These are phyloP conservation scores for Macrotis lagotis DNA, from an alignment of 2,113 vertebrate species.

Conservation along the genomic window DNA sequence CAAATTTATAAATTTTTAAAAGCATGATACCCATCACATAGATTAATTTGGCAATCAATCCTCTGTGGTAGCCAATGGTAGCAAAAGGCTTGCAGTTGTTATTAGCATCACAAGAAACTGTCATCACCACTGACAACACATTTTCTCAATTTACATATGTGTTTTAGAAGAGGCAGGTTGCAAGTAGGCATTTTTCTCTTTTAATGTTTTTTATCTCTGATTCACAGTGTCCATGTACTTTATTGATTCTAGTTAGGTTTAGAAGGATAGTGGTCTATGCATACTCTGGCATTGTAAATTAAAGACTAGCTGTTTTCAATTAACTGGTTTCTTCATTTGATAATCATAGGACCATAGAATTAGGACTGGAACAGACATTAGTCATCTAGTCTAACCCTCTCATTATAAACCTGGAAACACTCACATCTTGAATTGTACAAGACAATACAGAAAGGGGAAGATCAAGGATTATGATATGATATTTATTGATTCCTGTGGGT, in stretches of 20 bases:
- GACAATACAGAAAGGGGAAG: not conserved
- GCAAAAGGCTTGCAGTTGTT: slow-evolving; percentile 66
- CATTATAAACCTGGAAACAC: not conserved
- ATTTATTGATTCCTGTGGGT: not conserved
- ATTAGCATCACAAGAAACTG: slow-evolving; percentile 75
- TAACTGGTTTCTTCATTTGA: slow-evolving; percentile 63
- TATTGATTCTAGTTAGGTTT: slow-evolving; percentile 67
- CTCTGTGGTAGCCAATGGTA: slow-evolving; percentile 35
- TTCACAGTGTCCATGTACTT: slow-evolving; percentile 71
- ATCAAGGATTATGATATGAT: not conserved
- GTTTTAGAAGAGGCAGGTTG: slow-evolving; percentile 12
- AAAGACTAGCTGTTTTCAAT: slow-evolving; percentile 63
- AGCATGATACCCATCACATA: not conserved
- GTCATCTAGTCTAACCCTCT: not conserved
- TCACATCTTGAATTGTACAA: not conserved
- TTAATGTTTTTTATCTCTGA: slow-evolving; percentile 78
- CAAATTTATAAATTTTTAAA: slow-evolving; percentile 3
- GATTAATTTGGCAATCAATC: slow-evolving; percentile 45
- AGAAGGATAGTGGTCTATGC: slow-evolving; percentile 58
- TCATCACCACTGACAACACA: slow-evolving; percentile 62
- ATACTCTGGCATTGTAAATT: slow-evolving; percentile 67
- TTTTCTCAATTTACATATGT: slow-evolving; percentile 77
- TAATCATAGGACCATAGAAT: not conserved
- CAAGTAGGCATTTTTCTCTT: slow-evolving; percentile 79
- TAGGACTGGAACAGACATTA: not conserved